A percentile compares a stretch with the other conserved stretches of the same genome.
Conservation (phyloP, 2,113 vertebrate genomes). For the Lophotis ruficrista region DNA sequence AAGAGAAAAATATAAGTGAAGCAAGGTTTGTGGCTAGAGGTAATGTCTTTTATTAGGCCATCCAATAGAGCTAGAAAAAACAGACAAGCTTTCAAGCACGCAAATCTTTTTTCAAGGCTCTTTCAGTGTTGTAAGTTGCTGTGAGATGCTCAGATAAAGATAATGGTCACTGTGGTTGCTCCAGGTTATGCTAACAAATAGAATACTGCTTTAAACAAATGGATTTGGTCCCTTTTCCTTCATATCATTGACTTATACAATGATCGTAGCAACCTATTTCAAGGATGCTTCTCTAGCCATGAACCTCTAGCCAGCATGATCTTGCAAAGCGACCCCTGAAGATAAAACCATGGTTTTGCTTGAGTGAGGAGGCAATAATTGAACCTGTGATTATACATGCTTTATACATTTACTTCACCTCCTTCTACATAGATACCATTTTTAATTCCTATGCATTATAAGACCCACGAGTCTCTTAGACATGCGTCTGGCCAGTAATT, state of each 20-base stretch:
- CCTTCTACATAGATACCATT: background rate
- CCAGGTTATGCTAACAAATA: background rate
- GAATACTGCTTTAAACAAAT: background rate
- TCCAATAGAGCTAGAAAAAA: background rate
- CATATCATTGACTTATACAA: background rate
- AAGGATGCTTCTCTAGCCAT: background rate
- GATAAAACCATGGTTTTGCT: background rate
- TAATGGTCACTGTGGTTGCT: constrained; percentile 3
- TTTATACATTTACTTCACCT: background rate
- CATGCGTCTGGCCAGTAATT: constrained; percentile 15
- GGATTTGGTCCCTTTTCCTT: background rate
- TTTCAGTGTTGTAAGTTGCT: background rate
- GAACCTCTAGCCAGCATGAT: background rate
- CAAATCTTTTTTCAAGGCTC: background rate
- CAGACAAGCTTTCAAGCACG: background rate
- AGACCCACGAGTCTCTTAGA: background rate
- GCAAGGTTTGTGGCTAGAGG: background rate
- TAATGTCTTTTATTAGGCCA: background rate
- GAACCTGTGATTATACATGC: background rate
- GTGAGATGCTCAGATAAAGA: constrained; percentile 34
- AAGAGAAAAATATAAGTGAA: background rate
- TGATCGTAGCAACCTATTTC: background rate
- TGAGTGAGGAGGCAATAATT: background rate
- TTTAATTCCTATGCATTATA: background rate
- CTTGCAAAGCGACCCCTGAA: background rate